A percentile compares a stretch with the other conserved stretches of the same genome.
These are phyloP conservation scores for Habroteleia sp. DNA, from an alignment of 2,888 invertebrate genomes.

Conservation along the genomic window DNA sequence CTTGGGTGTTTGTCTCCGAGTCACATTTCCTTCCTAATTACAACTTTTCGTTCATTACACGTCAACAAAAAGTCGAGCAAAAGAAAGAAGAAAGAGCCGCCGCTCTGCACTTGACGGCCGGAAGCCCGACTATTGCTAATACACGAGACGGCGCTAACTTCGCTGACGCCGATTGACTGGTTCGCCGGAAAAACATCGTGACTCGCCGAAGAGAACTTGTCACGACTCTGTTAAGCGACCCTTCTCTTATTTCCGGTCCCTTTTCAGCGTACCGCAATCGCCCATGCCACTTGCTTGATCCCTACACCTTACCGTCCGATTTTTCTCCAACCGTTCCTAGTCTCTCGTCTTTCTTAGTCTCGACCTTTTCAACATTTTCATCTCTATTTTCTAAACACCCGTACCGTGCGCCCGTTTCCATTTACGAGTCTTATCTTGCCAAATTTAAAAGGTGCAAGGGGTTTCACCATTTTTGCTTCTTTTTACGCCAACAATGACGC, in stretches of 20 bases:
- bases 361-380: slow-evolving; percentile 47
- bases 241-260: slow-evolving; percentile 12
- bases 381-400: slow-evolving; percentile 61
- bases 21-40: slow-evolving; percentile 26
- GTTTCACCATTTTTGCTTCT: slow-evolving; percentile 17
- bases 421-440: slow-evolving; percentile 62
- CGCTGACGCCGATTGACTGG: slow-evolving; percentile 64
- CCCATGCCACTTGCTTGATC: slow-evolving; percentile 50
- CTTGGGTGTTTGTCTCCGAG: neutral
- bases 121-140: slow-evolving; percentile 46
- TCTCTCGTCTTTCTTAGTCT: slow-evolving; percentile 36
- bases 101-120: slow-evolving; percentile 20
- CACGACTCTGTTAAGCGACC: slow-evolving; percentile 67
- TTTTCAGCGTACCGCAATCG: slow-evolving; percentile 46
- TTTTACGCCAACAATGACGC: slow-evolving; percentile 24
- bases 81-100: slow-evolving; percentile 37
- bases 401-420: slow-evolving; percentile 66
- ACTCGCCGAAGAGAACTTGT: slow-evolving; percentile 65
- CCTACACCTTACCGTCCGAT: slow-evolving; percentile 33
- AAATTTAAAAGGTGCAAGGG: slow-evolving; percentile 46
- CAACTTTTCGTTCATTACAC: slow-evolving; percentile 49
- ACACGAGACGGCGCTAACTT: slow-evolving; percentile 55
- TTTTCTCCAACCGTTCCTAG: slow-evolving; percentile 27
- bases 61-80: slow-evolving; percentile 18
- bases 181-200: slow-evolving; percentile 58